Evolutionary conservation across 64 coral and sea anemone genomes (phyloP).

Genomic region (Acropora yongei): DNA sequence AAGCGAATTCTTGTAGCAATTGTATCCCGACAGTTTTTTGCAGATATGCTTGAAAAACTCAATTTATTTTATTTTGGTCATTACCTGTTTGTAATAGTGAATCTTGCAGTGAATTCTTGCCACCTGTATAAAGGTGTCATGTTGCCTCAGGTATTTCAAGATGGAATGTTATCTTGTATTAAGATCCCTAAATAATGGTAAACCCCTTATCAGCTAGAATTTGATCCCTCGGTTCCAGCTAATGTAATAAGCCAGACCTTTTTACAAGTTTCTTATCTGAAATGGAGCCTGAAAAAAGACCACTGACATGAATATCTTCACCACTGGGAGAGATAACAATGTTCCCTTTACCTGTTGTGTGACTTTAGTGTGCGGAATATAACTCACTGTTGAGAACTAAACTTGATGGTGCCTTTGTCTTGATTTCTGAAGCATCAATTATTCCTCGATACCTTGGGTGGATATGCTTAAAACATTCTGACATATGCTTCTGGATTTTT

Average conservation of each 20-base stretch:
- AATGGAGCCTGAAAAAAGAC: constrained; percentile 21
- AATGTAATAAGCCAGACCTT: constrained; percentile 18
- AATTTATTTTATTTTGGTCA: constrained; percentile 70
- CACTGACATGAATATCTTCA: constrained; percentile 53
- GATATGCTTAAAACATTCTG: constrained; percentile 30
- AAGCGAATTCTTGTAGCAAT: no score
- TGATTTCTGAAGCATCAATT: no score
- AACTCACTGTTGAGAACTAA: constrained; percentile 38
- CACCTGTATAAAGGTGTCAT: no score
- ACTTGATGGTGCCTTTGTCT: constrained; percentile 41
- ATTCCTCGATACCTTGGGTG: constrained; percentile 15
- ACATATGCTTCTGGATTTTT: no score
- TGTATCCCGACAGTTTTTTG: constrained; percentile 15
- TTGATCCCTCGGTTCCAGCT: constrained; percentile 53
- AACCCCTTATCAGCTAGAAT: constrained; percentile 66
- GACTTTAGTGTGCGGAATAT: constrained; percentile 53
- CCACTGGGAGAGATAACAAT: constrained; percentile 62
- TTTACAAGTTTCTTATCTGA: constrained; percentile 45
- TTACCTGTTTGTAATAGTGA: background rate
- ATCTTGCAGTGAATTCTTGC: no score
- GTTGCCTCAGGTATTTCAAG: no score
- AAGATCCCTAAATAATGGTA: constrained; percentile 16
- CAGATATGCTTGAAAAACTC: constrained; percentile 35
- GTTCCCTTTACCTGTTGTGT: constrained; percentile 64
- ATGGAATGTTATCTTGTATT: constrained; percentile 14